These are phyloP conservation scores for Dicrurus megarhynchus DNA, from an alignment of 2,113 vertebrate species.

Conservation along the genomic window DNA sequence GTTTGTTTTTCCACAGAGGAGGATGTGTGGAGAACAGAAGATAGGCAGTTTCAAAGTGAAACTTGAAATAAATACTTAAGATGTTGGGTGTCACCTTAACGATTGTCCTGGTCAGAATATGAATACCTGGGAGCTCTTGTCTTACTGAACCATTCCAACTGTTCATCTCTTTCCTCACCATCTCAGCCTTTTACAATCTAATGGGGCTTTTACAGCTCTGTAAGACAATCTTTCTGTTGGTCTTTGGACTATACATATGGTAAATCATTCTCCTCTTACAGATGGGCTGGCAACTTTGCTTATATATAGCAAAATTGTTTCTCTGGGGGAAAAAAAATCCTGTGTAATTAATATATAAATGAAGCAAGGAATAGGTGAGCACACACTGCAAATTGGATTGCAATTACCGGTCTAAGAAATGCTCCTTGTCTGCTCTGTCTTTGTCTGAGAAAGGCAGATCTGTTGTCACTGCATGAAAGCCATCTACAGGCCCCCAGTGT, in stretches of 20 bases:
- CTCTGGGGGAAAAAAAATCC: not conserved
- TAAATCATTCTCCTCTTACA: not conserved
- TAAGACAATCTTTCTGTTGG: not conserved
- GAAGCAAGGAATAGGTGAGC: not conserved
- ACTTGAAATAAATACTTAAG: not conserved
- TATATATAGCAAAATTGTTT: not conserved
- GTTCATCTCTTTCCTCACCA: not conserved
- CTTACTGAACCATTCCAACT: not conserved
- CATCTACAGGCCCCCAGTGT: not conserved
- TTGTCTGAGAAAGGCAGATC: not conserved
- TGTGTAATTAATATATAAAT: conserved; percentile 15
- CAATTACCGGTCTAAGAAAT: not conserved
- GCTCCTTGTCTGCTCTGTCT: not conserved
- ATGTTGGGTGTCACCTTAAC: not conserved
- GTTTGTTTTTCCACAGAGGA: not conserved
- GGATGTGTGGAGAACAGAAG: not conserved
- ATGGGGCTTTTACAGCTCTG: not conserved
- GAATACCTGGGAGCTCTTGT: not conserved
- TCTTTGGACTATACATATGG: not conserved
- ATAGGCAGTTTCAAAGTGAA: not conserved
- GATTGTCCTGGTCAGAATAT: not conserved
- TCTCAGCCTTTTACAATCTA: not conserved
- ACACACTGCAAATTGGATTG: not conserved
- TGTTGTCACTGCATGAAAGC: not conserved
- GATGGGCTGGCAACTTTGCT: not conserved